Evolutionary conservation across 2,888 invertebrate genomes (phyloP), one percentile per base, ranked within the genome.

Genomic region (Drosophila anomalata): DNA sequence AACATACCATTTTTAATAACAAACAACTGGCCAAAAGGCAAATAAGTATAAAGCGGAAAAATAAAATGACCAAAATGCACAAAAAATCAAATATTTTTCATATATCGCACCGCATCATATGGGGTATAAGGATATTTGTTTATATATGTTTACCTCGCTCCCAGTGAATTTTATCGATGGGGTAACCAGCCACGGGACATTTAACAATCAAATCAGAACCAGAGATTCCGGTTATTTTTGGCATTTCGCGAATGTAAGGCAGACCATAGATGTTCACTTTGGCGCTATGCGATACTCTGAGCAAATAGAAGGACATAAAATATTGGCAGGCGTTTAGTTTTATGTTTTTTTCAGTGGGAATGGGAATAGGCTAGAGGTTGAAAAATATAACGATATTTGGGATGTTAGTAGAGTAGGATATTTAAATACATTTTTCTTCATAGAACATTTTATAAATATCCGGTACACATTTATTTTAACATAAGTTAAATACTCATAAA

Each of bases 151-250:
- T 91, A 97, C 97, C 96, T 93, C 96, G 94, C 92, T 97, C 97
- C 98, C 98, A 98, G 22, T 95, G 95, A 87, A 97, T 95, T 75
- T 95, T 94, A 90, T 96, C 96, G 78, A 97, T 97, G 26, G 97
- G 97, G 92, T 96, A 97, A 36, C 97, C 97, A 60, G 97, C 97
- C 20, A 96, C 97, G 8, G 97, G 97, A 90, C 97, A 97, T 92
- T 97, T 96, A 90, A 97, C 96, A 89, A 95, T 93, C 89, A 97
- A 93, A 91, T 96, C 96, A 82, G 93, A 95, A 46, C 97, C 97
- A 39, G 97, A 96, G 33, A 97, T 95, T 7, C 97, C 97, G 8
- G 96, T 96, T 74, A 97, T 95, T 93, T 96, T 96, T 36, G 96
- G 96, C 96, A 97, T 97, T 91, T 96, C 95, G 44, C 97, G 93